Percentiles rank a stretch among this genome's conserved stretches.
These are phyloP conservation scores for Phrynosoma blainvillii DNA, from an alignment of 2,113 vertebrate species.

Conservation along the genomic window DNA sequence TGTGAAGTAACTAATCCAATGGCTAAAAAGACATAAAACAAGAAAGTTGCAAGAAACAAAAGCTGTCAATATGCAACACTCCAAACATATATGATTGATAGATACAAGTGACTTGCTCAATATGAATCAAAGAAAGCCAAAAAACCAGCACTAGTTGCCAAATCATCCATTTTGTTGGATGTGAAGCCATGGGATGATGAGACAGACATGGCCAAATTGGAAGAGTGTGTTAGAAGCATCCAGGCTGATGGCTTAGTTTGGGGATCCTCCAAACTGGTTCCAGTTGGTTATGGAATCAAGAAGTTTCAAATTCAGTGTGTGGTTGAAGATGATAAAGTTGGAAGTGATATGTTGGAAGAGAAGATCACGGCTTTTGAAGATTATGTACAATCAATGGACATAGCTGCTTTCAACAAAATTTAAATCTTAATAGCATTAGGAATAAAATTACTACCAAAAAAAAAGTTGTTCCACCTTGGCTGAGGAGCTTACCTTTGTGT, in stretches of 20 bases:
- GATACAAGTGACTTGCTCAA: no score
- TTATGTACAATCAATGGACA: constrained; percentile 96
- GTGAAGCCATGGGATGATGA: constrained; percentile 99
- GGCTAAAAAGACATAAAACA: no score
- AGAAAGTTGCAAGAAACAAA: no score
- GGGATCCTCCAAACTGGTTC: constrained; percentile 95
- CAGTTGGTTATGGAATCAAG: constrained; percentile 97
- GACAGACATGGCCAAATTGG: constrained; percentile 93
- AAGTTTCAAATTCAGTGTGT: constrained; percentile 96
- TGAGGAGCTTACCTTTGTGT: no score
- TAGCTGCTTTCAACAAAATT: constrained; percentile 98
- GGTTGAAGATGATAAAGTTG: constrained; percentile 97
- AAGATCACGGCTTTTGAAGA: constrained; percentile 94
- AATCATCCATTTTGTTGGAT: constrained; percentile 92
- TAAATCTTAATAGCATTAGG: constrained; percentile 71
- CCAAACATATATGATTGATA: no score
- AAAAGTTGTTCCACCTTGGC: no score
- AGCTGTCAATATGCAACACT: no score
- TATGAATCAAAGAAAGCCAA: no score
- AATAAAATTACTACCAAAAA: constrained; percentile 69
- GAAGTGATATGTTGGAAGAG: constrained; percentile 94
- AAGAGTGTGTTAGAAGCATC: constrained; percentile 92
- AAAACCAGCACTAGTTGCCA: constrained; percentile 92
- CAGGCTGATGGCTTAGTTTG: constrained; percentile 92
- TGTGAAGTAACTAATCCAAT: no score